Evolutionary conservation across 1,140 invertebrate genomes (phyloP).

Genomic region (Drosophila biarmipes): DNA sequence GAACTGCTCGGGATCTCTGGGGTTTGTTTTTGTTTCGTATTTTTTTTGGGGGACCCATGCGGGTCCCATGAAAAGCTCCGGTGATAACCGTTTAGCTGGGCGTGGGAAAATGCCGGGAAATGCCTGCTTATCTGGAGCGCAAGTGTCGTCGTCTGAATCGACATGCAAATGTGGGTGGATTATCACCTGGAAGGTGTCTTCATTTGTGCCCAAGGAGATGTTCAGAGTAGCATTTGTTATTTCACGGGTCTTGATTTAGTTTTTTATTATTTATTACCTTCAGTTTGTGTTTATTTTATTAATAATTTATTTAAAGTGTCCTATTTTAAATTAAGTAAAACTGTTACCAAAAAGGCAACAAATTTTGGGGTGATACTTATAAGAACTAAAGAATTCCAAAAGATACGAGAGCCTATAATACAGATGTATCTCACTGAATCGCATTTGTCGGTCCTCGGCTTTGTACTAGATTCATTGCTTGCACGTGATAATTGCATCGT

Average conservation of each 20-base stretch:
- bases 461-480: constrained; percentile 76
- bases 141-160: background rate
- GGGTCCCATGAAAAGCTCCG: constrained; percentile 26
- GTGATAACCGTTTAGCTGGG: constrained; percentile 14
- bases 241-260: background rate
- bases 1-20: constrained; percentile 13
- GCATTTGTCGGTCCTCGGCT: constrained; percentile 9
- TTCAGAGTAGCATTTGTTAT: background rate
- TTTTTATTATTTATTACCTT: background rate
- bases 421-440: background rate
- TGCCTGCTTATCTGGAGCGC: constrained; percentile 1
- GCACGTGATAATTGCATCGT: constrained; percentile 79
- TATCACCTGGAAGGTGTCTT: constrained; percentile 2
- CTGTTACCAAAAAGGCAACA: background rate
- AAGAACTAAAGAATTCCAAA: background rate
- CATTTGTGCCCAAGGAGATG: background rate
- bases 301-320: background rate
- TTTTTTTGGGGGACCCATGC: constrained; percentile 26
- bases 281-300: background rate
- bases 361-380: background rate
- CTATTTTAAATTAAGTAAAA: background rate
- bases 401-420: too few relatives aligned
- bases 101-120: constrained; percentile 36
- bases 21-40: background rate
- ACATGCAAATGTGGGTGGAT: constrained; percentile 21